Base-by-base conservation (phyloP, 1,140 invertebrate species). In the Aleiodes sp. region DNA sequence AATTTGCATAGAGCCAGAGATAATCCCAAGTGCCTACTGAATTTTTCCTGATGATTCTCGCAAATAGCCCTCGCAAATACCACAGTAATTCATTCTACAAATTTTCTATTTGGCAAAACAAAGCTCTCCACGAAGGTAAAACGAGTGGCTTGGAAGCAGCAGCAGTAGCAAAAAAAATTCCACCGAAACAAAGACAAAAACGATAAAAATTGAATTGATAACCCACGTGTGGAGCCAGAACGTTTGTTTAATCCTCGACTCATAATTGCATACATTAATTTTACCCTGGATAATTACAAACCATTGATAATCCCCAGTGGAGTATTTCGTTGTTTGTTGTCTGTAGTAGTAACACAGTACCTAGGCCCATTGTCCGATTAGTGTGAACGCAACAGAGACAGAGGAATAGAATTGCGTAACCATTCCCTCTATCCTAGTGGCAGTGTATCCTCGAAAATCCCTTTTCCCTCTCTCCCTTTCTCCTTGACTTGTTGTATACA, bases 261-360 rank as follows among this genome's bases (percentile, higher is more conserved):
- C 24, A 67, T 67, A 67, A 67, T 67, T 43, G 65, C 35, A 60
- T 59, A 37, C 65, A 67, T 67, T 67, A 67, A 67, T 67, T 67
- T 67, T 19, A 67, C 65, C 52, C 12, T 60, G 65, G 52, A 67
- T 67, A 67, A 67, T 67, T 67, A 67, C 52, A 67, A 67, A 29
- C 28, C 65, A 67, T 67, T 67, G 65, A 67, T 67, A 67, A 67
- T 67, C 52, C 65, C 33, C 56, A 56, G 21, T 14, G 52, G 33
- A 67, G 56, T 67, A 52, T 59, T 67, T 67, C 33, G 56, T 35
- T 33, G 43, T 52, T 52, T 52, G 46, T 21, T n/a, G n/a, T n/a
- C n/a, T n/a, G n/a, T n/a, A n/a, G n/a, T n/a, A n/a, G n/a, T 24
- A 52, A 21, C 26, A 19, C 21, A 52, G 46, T 29, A 24, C 28